A percentile compares a stretch with the other conserved stretches of the same genome.
Evolutionary conservation across 2,113 vertebrate species (phyloP).

Genomic region (Sus scrofa): T2T-Sscrofa CM000827.6:51130501-51131000

Average conservation of each 20-base stretch:
- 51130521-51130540: background rate
- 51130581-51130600: background rate
- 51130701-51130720: background rate
- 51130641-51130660: background rate
- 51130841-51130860: constrained; percentile 96
- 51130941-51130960: background rate
- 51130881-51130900: background rate
- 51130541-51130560: background rate
- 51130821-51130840: constrained; percentile 97
- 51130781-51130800: constrained; percentile 96
- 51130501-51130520: background rate
- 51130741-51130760: constrained; percentile 96
- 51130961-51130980: constrained; percentile 18
- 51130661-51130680: background rate
- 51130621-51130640: background rate
- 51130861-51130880: constrained; percentile 91
- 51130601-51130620: background rate
- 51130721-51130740: constrained; percentile 96
- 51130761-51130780: constrained; percentile 93
- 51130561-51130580: background rate
- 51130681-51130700: background rate
- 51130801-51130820: constrained; percentile 98
- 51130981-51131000: constrained; percentile 47
- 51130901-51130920: constrained; percentile 16
- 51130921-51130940: constrained; percentile 10